These are phyloP conservation scores for Arrhamphus sclerolepis DNA, from an alignment of 2,797 vertebrate species.

Conservation along the genomic window DNA sequence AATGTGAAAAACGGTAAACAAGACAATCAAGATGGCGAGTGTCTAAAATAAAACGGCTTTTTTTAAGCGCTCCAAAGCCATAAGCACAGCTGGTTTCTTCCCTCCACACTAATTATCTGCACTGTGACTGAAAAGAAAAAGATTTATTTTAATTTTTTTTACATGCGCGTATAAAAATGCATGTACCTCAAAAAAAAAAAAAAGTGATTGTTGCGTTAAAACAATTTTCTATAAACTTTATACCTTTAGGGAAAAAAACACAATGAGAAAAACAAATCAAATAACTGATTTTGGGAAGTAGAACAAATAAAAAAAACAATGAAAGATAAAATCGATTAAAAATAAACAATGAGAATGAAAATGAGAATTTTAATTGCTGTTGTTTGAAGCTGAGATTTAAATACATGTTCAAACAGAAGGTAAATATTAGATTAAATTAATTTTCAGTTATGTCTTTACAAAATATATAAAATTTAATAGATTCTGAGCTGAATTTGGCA, in stretches of 20 bases:
- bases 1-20: slow-evolving; percentile 36
- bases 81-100: slow-evolving; percentile 31
- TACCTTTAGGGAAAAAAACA: neutral
- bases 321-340: neutral
- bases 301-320: neutral
- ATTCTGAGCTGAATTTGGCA: no score
- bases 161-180: neutral
- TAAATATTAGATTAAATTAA: no score
- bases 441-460: no score
- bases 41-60: slow-evolving; percentile 36
- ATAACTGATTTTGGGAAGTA: neutral
- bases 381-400: neutral
- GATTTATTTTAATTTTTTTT: neutral
- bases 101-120: slow-evolving; percentile 38
- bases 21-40: slow-evolving; percentile 37
- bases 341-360: neutral
- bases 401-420: no score
- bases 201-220: neutral
- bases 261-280: neutral
- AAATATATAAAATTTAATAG: no score
- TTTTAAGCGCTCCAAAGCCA: slow-evolving; percentile 27
- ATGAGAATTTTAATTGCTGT: neutral
- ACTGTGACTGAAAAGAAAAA: slow-evolving; percentile 23
- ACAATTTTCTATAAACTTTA: neutral
- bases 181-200: neutral